Conservation (phyloP, 2,797 vertebrate genomes). For the Enteromius radiatus region DNA sequence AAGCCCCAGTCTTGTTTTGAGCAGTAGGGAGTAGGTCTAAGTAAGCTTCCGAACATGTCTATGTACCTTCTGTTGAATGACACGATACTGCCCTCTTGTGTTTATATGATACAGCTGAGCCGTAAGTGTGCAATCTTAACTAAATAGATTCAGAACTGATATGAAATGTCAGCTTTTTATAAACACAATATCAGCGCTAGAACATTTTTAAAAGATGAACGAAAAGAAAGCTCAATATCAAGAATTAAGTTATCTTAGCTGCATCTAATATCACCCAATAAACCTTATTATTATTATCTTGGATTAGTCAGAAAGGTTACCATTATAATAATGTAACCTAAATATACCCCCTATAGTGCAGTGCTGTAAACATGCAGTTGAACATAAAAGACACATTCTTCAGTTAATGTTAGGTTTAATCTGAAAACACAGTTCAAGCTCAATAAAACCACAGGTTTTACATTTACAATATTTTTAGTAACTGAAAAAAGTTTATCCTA, state of each 20-base stretch:
- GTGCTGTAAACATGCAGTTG: not conserved
- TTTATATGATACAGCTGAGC: conserved; percentile 25
- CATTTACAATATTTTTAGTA: conserved; percentile 88
- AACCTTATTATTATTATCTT: not conserved
- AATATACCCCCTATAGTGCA: not conserved
- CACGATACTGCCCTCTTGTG: conserved; percentile 70
- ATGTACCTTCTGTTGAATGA: conserved; percentile 2
- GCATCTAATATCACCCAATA: not conserved
- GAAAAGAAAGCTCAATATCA: not conserved
- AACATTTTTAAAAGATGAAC: not conserved
- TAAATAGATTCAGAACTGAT: not conserved
- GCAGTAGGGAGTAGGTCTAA: not conserved
- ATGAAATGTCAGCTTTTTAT: not conserved
- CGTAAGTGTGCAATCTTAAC: not conserved
- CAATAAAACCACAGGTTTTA: conserved; percentile 94
- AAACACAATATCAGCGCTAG: not conserved
- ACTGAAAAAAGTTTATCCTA: conserved; percentile 70
- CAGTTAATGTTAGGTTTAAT: conserved; percentile 82
- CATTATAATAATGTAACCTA: not conserved
- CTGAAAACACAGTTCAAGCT: conserved; percentile 96
- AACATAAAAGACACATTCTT: conserved; percentile 33
- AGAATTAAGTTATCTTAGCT: not conserved
- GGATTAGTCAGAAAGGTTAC: not conserved
- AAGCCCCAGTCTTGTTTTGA: not conserved
- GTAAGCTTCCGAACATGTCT: not conserved